A percentile compares a stretch with the other conserved stretches of the same genome.
These are phyloP conservation scores for Corvus moneduloides DNA, from an alignment of 2,113 vertebrate genomes.

Conservation along the genomic window DNA sequence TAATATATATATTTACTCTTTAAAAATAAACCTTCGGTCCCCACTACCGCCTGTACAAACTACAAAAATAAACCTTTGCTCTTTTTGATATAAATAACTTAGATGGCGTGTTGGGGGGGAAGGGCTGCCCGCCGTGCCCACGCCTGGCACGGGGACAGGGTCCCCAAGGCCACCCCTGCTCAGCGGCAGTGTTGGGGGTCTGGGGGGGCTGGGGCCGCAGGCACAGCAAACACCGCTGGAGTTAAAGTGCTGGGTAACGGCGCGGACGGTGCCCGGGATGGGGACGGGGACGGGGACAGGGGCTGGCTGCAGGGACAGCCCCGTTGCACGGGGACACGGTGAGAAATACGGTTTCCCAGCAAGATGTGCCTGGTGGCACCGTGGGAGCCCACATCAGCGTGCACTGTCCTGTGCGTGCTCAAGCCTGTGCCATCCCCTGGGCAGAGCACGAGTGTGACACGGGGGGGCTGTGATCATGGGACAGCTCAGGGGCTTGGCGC, in stretches of 20 bases:
- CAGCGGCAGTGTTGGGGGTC: not conserved
- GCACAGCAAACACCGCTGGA: slow-evolving; percentile 44
- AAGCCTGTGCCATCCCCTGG: not conserved
- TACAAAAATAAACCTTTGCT: slow-evolving; percentile 70
- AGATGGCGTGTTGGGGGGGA: slow-evolving; percentile 12
- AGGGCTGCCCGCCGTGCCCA: slow-evolving; percentile 14
- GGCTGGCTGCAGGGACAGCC: not conserved
- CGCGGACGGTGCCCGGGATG: not conserved
- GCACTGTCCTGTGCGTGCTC: not conserved
- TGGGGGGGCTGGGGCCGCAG: not conserved
- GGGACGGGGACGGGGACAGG: not conserved
- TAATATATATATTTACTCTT: slow-evolving; percentile 69
- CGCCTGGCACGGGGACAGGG: slow-evolving; percentile 41
- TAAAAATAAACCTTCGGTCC: slow-evolving; percentile 64
- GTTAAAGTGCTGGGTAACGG: slow-evolving; percentile 65
- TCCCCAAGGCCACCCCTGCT: slow-evolving; percentile 6
- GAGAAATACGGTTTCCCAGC: not conserved
- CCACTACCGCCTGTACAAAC: slow-evolving; percentile 65
- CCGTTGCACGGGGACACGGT: not conserved
- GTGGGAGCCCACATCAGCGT: accelerated
- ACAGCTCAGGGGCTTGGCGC: not conserved
- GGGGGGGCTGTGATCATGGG: not conserved
- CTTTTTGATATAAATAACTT: slow-evolving; percentile 70
- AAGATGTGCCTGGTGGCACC: not conserved
- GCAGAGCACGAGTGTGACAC: not conserved